Percentiles rank a stretch among this genome's conserved stretches.
These are phyloP conservation scores for Ennomos fuscantarius DNA, from an alignment of 2,888 invertebrate species.

Conservation along the genomic window DNA sequence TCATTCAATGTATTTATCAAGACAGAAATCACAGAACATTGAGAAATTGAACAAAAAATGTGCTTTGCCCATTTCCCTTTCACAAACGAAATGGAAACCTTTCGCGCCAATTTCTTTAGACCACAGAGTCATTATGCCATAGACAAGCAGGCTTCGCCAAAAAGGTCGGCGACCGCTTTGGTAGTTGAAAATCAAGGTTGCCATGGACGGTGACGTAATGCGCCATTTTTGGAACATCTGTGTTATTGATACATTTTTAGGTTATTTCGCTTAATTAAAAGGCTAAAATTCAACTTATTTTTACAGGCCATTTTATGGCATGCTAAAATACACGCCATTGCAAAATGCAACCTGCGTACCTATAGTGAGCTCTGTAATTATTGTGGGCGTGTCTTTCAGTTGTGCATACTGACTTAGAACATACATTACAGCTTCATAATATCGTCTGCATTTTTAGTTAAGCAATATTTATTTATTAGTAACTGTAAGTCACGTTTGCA, in stretches of 20 bases:
- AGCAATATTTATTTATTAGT: too few relatives aligned
- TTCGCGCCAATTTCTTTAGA: conserved; percentile 48
- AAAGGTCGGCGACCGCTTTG: conserved; percentile 38
- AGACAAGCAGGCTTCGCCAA: conserved; percentile 35
- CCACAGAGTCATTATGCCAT: conserved; percentile 33
- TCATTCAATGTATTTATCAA: too few relatives aligned
- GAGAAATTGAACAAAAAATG: background rate
- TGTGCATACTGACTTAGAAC: too few relatives aligned
- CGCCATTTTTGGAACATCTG: conserved; percentile 24
- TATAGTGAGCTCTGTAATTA: too few relatives aligned
- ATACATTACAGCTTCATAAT: too few relatives aligned
- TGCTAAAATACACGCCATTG: too few relatives aligned
- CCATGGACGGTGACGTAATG: conserved; percentile 31
- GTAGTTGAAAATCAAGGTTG: conserved; percentile 36
- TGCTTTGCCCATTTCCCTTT: conserved; percentile 32
- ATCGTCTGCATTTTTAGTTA: too few relatives aligned
- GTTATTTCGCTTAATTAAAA: background rate
- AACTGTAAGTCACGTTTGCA: background rate
- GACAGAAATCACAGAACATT: too few relatives aligned
- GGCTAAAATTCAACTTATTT: too few relatives aligned
- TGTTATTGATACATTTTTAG: conserved; percentile 2
- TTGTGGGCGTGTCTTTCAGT: too few relatives aligned
- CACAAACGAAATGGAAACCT: conserved; percentile 41
- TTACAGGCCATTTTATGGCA: too few relatives aligned
- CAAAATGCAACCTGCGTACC: too few relatives aligned